Evolutionary conservation across 2,113 vertebrate species (phyloP).

Genomic region (Clupea harengus): DNA sequence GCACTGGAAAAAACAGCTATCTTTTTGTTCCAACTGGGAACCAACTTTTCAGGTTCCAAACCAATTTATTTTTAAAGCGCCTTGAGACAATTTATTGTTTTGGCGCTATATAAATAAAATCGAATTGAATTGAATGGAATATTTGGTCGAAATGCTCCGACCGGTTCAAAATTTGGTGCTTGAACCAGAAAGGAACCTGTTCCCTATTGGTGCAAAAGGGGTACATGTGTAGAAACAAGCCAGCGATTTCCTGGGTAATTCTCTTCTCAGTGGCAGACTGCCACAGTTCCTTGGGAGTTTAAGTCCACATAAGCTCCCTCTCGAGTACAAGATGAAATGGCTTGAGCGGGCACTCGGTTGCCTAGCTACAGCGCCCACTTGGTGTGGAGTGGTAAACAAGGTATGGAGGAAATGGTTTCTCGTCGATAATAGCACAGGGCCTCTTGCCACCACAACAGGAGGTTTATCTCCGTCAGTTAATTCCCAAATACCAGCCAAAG

Average conservation of each 20-base stretch:
- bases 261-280: slow-evolving; percentile 61
- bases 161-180: too few species aligned
- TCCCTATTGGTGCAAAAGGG: too few species aligned
- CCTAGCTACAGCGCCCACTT: slow-evolving; percentile 67
- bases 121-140: too few species aligned
- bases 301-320: slow-evolving; percentile 73
- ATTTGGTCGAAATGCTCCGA: too few species aligned
- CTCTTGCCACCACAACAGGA: background rate
- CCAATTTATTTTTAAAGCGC: too few species aligned
- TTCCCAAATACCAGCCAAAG: slow-evolving; percentile 7
- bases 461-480: background rate
- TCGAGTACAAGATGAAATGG: slow-evolving; percentile 66
- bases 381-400: slow-evolving; percentile 54
- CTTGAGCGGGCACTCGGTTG: slow-evolving; percentile 62
- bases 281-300: slow-evolving; percentile 65
- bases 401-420: background rate
- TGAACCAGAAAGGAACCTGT: too few species aligned
- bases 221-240: slow-evolving; percentile 54
- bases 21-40: too few species aligned
- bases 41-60: too few species aligned
- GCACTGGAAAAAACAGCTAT: too few species aligned
- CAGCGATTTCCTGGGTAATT: slow-evolving; percentile 72
- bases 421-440: background rate
- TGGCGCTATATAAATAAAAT: too few species aligned
- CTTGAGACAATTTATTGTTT: too few species aligned